phyloP scores from a whole-genome alignment of 2,113 vertebrate species.

The Panurus biarmicus region DNA sequence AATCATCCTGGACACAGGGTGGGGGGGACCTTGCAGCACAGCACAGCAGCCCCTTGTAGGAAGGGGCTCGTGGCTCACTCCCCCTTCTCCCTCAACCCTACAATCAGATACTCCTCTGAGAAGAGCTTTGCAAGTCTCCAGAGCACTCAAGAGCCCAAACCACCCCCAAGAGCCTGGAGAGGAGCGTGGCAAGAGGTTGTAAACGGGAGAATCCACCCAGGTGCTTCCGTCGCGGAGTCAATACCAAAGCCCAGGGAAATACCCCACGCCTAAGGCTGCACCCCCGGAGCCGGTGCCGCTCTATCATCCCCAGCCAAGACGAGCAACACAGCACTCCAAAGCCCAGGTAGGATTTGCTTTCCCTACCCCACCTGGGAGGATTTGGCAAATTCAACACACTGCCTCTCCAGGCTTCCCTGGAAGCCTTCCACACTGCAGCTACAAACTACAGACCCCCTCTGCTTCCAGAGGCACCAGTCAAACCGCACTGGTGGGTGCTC shows the following conservation, averaged over 20 bases:
- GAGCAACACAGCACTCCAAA: neutral
- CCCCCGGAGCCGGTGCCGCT: neutral
- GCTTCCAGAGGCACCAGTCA: neutral
- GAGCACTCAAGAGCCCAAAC: neutral
- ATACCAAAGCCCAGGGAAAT: neutral
- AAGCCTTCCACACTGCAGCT: neutral
- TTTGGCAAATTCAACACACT: neutral
- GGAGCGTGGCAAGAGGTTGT: neutral
- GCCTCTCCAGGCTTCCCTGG: neutral
- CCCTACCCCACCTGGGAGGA: neutral
- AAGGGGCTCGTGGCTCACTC: fast-evolving
- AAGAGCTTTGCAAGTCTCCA: neutral
- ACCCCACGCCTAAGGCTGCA: fast-evolving
- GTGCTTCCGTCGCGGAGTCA: neutral
- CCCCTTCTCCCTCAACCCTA: neutral
- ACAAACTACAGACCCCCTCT: neutral
- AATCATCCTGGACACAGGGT: neutral
- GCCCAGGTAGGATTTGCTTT: neutral
- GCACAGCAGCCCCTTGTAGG: neutral
- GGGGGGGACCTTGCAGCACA: neutral
- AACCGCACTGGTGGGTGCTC: neutral
- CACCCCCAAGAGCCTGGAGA: neutral
- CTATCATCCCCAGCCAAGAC: neutral
- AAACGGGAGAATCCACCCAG: neutral
- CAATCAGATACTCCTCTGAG: neutral